Evolutionary conservation across 2,888 invertebrate species (phyloP).

Genomic region (Unio pictorum): DNA sequence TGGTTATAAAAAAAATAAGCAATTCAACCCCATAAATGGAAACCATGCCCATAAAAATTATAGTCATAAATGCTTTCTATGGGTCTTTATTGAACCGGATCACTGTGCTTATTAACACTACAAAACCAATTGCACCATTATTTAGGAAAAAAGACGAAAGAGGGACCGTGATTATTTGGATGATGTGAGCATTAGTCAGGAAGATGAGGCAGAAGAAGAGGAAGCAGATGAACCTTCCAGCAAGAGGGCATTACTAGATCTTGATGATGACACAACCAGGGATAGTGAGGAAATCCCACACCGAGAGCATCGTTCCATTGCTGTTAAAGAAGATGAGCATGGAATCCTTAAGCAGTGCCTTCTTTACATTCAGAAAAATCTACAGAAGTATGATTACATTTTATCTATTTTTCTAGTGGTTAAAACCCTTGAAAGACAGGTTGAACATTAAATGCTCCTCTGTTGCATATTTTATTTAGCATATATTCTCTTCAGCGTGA

Average conservation of each 20-base stretch:
- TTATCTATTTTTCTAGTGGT: background rate
- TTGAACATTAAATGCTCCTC: background rate
- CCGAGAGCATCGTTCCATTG: slow-evolving; percentile 19
- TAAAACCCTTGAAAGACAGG: background rate
- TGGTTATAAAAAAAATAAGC: no score
- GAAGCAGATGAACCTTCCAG: slow-evolving; percentile 11
- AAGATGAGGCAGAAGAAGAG: no score
- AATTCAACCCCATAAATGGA: no score
- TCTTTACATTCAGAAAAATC: slow-evolving; percentile 81
- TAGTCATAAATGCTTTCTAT: no score
- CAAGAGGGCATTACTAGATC: slow-evolving; percentile 26
- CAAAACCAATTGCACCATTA: no score
- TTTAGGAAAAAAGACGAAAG: no score
- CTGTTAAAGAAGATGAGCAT: slow-evolving; percentile 42
- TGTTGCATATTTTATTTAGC: background rate
- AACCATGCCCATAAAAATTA: no score
- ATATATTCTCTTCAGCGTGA: no score
- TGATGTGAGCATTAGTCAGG: no score
- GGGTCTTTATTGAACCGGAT: no score
- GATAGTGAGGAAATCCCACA: slow-evolving; percentile 23
- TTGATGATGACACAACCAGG: slow-evolving; percentile 32
- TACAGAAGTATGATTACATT: slow-evolving; percentile 79
- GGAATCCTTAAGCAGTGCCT: slow-evolving; percentile 71
- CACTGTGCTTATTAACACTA: no score
- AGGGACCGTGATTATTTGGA: no score